Evolutionary conservation across 2,797 vertebrate genomes (phyloP).

Genomic region (Microcaecilia unicolor): DNA sequence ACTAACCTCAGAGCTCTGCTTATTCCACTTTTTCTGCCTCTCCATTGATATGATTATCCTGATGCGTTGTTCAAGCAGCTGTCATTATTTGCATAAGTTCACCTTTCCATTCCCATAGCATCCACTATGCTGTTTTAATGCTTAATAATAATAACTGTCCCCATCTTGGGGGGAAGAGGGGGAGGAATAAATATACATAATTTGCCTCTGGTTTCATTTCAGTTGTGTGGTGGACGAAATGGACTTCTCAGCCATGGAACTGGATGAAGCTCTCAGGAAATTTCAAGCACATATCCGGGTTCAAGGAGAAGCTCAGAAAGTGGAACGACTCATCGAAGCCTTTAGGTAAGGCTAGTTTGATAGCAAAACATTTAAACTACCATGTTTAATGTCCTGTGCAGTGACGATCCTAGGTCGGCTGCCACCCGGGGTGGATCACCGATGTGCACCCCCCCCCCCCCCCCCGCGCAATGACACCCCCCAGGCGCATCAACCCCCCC

Average conservation of each 20-base stretch:
- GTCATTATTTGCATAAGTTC: too few species aligned
- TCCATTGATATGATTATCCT: neutral
- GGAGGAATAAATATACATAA: neutral
- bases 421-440: too few species aligned
- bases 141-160: too few species aligned
- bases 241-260: constrained; percentile 91
- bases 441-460: too few species aligned
- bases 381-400: neutral
- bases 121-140: too few species aligned
- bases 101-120: too few species aligned
- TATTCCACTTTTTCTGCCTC: neutral
- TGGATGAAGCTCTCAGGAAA: constrained; percentile 91
- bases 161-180: too few species aligned
- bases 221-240: constrained; percentile 96
- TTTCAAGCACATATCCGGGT: constrained; percentile 96
- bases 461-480: too few species aligned
- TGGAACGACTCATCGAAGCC: constrained; percentile 90
- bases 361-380: too few species aligned
- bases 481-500: too few species aligned
- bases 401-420: too few species aligned
- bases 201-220: constrained; percentile 15
- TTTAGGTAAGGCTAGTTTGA: constrained; percentile 73
- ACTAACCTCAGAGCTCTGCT: neutral
- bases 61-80: too few species aligned
- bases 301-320: constrained; percentile 94